Base-by-base conservation (phyloP, 2,113 vertebrate species). In the Platycercus adscitus region DNA sequence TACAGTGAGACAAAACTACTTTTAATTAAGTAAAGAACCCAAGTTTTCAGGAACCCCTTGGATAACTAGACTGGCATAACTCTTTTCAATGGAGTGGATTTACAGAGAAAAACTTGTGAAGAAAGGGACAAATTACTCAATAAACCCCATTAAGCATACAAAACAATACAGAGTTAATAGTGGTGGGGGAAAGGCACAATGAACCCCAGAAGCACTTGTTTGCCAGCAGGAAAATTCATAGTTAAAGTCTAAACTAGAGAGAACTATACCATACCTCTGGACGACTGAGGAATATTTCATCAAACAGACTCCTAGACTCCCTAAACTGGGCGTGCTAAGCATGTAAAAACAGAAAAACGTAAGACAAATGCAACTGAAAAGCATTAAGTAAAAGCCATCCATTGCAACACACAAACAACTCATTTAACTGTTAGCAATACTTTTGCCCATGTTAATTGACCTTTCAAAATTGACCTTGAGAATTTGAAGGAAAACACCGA, bases 261-360 rank as follows among this genome's bases (percentile, higher is more conserved):
- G 96, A 97, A 97, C 96, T 96, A 91, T 97, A 97, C 94, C 97
- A 96, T 98, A 98, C 97, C 98, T 98, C 97, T 89, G 97, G 96
- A 96, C 72, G 96, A 96, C 97, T 97, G 96, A 97, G 97, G 97
- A 98, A 98, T 97, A 98, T 97, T 97, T 98, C 98, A 98, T 97
- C 97, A 98, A 98, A 98, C 92, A 98, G 97, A 98, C 97, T 98
- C 97, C 97, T 98, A 98, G 97, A 97, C 80, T 98, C 97, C 98
- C 98, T 98, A 98, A 98, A 97, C 96, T 98, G 97, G 95, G 96
- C 96, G 93, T 97, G 97, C 97, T 98, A 98, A 97, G 97, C 97
- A 98, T 98, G 98, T 97, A 97, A 97, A 97, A 97, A 95, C 92
- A 96, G 91, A 97, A 97, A 93, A 97, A 97, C 41, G 4, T 93